Base-by-base conservation (phyloP, 2,113 vertebrate species). In the Dromiciops gliroides region DNA sequence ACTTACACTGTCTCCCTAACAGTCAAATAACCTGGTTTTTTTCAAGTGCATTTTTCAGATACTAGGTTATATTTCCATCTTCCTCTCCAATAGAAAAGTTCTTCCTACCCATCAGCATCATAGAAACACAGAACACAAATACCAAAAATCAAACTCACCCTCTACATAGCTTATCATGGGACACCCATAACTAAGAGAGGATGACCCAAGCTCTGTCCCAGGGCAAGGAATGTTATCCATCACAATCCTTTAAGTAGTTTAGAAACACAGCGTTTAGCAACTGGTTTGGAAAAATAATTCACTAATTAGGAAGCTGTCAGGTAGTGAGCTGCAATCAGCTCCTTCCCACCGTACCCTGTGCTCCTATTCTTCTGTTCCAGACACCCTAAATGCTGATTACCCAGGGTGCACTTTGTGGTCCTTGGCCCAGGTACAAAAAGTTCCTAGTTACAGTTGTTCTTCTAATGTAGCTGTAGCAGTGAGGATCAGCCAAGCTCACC, bases 51-150 rank as follows among this genome's bases (percentile, higher is more conserved):
- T 83, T 44, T 83, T 83, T 83, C 37, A 83, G 14, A 10, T 44
- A 52, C 19, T 28, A 89, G 24, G n/a, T 92, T 89, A 93, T 50
- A 83, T 93, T 89, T 26, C 89, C 44, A 26, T 48, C 50, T 91
- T 47, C 52, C 52, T 93, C 16, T 56, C 50, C 67, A 48, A 89
- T 94, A 97, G 52, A 16, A 31, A 26, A 94, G 31, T 11, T 91
- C 37, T 51, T 12, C 51, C 31, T 11, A 93, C 9, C 22, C 11
- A 67, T 67, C 49, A 94, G 3, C 10, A 93, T 92, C 44, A 83
- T 75, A 83, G 90, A n/a, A 96, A 44, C 9, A 56, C 26, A 89
- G 0, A 67, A 16, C 49, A 48, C 26, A 53, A 31, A 49, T 90
- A 91, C 51, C 60, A 93, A 90, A 92, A 60, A 91, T 26, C 48